Percentiles rank a stretch among this genome's conserved stretches.
These are phyloP conservation scores for Xestia rhomboidea DNA, from an alignment of 2,888 invertebrate genomes.

Conservation along the genomic window DNA sequence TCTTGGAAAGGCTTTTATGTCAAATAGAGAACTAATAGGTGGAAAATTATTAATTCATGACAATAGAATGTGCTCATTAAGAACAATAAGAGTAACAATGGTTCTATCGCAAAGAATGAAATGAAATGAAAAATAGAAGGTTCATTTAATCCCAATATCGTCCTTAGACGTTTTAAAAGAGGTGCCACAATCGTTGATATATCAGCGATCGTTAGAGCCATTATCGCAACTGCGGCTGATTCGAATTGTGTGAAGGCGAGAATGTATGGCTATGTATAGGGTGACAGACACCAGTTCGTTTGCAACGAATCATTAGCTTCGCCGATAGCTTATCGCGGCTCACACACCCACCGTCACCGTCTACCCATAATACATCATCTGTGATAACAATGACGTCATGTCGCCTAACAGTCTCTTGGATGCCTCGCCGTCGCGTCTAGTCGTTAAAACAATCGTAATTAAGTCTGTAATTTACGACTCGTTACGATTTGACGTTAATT, in stretches of 20 bases:
- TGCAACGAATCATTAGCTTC: constrained; percentile 76
- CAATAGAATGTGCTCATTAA: not conserved
- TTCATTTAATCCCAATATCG: constrained; percentile 28
- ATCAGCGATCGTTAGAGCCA: constrained; percentile 49
- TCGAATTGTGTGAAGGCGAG: constrained; percentile 54
- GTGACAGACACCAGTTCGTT: constrained; percentile 72
- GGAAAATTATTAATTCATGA: not conserved
- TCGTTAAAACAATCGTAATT: constrained; percentile 85
- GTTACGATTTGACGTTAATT: constrained; percentile 76
- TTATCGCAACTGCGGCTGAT: constrained; percentile 53
- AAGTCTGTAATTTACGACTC: constrained; percentile 81
- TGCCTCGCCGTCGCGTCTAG: constrained; percentile 68
- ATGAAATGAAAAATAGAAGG: no score
- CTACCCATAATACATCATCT: constrained; percentile 77
- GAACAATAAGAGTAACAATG: not conserved
- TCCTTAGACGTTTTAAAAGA: constrained; percentile 33
- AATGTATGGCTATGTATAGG: constrained; percentile 66
- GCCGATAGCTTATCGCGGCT: constrained; percentile 74
- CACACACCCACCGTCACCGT: constrained; percentile 67
- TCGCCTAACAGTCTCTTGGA: constrained; percentile 73
- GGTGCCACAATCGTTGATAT: constrained; percentile 39
- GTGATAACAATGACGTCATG: constrained; percentile 78
- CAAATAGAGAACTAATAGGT: not conserved
- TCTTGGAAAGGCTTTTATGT: not conserved
- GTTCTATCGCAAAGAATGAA: not conserved